Evolutionary conservation across 2,113 vertebrate species (phyloP), one percentile per base, ranked within the genome.

Genomic region (Tinamus guttatus): DNA sequence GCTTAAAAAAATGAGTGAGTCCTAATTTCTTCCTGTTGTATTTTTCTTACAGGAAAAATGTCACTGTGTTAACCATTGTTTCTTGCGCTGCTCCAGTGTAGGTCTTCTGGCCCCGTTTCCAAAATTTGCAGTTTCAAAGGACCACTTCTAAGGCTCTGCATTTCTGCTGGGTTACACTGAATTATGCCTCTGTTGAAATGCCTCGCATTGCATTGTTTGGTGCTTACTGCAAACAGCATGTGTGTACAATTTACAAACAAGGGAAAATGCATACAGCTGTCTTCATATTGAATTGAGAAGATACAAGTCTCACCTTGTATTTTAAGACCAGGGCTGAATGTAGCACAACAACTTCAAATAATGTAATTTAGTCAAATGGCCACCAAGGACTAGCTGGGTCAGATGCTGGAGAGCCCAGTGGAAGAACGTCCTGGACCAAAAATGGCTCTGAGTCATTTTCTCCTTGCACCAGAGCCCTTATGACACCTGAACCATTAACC

Each of bases 181-280:
- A 94, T 93, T 93, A 96, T 92, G 96, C 84, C 87, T 96, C 96
- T 93, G 95, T 91, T 97, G 96, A 97, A 96, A 95, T 73, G 76
- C 86, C 94, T 93, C 97, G 97, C 96, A 97, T 94, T 97, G 97
- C 91, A 96, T 97, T 94, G 95, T 95, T 98, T 97, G 97, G 96
- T 1, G 60, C 93, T 98, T 95, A 97, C 97, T 97, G 96, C 97
- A 97, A 97, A 94, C 96, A 95, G 71, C 3, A 92, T 97, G 93
- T 96, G 97, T 92, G 95, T 69, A 81, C 96, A 91, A 97, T 96
- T 97, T 94, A 94, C 95, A 95, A 97, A 95, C 34, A 67, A 94
- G 70, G 86, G 87, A 94, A 95, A 96, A 97, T 62, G 81, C 92
- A 91, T 92, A 93, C 96, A 97, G 95, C 96, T 97, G 92, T 92